Percentiles rank a stretch among this genome's conserved stretches.
Conservation (phyloP, 1,140 invertebrate genomes). For the Brachionus asplanchnoidis region DNA sequence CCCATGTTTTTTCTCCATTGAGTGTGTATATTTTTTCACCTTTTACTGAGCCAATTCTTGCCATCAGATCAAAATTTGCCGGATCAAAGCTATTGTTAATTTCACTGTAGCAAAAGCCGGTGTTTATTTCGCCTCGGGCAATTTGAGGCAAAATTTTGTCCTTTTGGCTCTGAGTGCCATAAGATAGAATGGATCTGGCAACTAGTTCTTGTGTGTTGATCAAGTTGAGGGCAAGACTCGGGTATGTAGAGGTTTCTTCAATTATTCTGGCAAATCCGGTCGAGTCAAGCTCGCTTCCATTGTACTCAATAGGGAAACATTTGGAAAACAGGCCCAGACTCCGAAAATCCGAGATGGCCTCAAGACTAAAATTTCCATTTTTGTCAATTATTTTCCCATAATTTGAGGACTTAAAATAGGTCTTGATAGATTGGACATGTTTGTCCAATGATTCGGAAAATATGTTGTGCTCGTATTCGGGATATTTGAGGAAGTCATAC, state of each 20-base stretch:
- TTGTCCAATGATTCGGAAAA: neutral
- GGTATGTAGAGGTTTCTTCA: neutral
- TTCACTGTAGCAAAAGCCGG: constrained; percentile 32
- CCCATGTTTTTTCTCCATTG: constrained; percentile 33
- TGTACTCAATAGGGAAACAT: neutral
- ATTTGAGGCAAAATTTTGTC: neutral
- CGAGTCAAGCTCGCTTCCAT: constrained; percentile 20
- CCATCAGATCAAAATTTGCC: neutral
- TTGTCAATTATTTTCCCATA: neutral
- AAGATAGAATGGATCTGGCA: neutral
- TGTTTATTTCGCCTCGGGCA: neutral
- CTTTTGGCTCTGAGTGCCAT: constrained; percentile 21
- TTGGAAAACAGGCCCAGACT: neutral
- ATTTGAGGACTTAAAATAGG: neutral
- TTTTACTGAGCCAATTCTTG: neutral
- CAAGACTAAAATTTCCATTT: constrained; percentile 20
- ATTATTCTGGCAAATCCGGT: neutral
- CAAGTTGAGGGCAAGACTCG: neutral
- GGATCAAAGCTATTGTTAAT: neutral
- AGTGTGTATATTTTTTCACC: constrained; percentile 7
- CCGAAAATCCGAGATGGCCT: neutral
- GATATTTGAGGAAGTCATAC: constrained; percentile 21
- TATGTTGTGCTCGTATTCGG: constrained; percentile 8
- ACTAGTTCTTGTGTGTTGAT: neutral
- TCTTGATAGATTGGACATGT: neutral